Percentiles rank a stretch among this genome's conserved stretches.
These are phyloP conservation scores for Stegodyphus mimosarum DNA, from an alignment of 1,140 invertebrate genomes.

Conservation along the genomic window DNA sequence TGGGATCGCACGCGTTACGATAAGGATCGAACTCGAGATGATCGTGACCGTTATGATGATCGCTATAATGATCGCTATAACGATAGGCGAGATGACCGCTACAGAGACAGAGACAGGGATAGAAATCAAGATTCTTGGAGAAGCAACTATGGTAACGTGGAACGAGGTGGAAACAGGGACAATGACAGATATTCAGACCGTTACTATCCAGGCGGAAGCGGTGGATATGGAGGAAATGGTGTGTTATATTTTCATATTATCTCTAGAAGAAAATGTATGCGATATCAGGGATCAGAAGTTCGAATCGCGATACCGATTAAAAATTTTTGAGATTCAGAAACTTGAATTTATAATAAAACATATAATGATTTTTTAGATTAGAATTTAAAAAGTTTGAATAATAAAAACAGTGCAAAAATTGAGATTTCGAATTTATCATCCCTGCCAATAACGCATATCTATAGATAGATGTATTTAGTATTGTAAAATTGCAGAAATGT, in stretches of 20 bases:
- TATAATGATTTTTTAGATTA: no score
- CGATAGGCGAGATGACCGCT: not conserved
- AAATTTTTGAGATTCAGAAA: no score
- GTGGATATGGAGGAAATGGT: conserved; percentile 32
- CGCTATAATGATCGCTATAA: not conserved
- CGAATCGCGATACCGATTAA: no score
- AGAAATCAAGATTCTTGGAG: not conserved
- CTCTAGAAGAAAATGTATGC: not conserved
- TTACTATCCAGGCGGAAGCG: not conserved
- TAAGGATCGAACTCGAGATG: not conserved
- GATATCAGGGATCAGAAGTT: no score
- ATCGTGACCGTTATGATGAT: conserved; percentile 1
- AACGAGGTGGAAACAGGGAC: not conserved
- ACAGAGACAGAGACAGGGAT: not conserved
- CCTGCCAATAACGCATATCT: no score
- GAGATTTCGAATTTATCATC: no score
- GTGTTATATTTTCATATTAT: not conserved
- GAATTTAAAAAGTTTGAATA: no score
- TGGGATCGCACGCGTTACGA: not conserved
- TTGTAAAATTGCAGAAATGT: no score
- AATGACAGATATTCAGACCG: conserved; percentile 1
- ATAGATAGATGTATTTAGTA: no score
- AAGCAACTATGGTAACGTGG: not conserved
- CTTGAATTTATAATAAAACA: no score
- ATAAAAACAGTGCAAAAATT: no score